Percentiles rank a stretch among this genome's conserved stretches.
Evolutionary conservation across 37 sponge, comb jelly and placozoan genomes (phyloP).

Genomic region (Geodia barretti): DNA sequence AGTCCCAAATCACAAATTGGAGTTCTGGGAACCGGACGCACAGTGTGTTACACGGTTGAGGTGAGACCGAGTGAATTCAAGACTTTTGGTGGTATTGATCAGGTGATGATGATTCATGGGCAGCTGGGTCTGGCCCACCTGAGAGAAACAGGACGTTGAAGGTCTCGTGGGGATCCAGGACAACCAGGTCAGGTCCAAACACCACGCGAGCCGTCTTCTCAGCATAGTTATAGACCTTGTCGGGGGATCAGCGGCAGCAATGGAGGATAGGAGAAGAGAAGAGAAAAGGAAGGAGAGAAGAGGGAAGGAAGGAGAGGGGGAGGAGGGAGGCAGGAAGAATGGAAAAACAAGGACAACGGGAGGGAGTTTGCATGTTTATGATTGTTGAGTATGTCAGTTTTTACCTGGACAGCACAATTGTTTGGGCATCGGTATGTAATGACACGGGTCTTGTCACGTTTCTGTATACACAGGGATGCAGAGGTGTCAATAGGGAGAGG

Average conservation of each 20-base stretch:
- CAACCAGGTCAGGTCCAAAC: conserved; percentile 95
- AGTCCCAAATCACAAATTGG: too few relatives aligned
- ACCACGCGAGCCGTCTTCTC: conserved; percentile 84
- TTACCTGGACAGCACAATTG: conserved; percentile 86
- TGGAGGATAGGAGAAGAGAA: neutral
- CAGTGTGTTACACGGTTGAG: too few relatives aligned
- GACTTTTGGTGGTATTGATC: too few relatives aligned
- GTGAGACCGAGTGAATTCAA: too few relatives aligned
- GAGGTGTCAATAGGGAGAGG: neutral
- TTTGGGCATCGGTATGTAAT: conserved; percentile 89
- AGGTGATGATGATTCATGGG: neutral
- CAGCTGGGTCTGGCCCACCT: conserved; percentile 28
- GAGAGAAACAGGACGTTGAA: conserved; percentile 92
- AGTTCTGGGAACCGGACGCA: too few relatives aligned
- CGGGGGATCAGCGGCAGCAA: too few relatives aligned
- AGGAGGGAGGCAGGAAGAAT: neutral
- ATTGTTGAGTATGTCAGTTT: too few relatives aligned
- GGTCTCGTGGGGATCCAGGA: conserved; percentile 88
- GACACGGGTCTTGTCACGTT: conserved; percentile 74
- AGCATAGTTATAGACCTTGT: conserved; percentile 88
- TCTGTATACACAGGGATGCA: conserved; percentile 6
- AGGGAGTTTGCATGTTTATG: too few relatives aligned
- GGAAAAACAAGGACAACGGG: too few relatives aligned
- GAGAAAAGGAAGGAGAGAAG: neutral
- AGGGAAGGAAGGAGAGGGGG: neutral